These are phyloP conservation scores for Gymnoscelis rufifasciata DNA, from an alignment of 2,888 invertebrate species.

Conservation along the genomic window DNA sequence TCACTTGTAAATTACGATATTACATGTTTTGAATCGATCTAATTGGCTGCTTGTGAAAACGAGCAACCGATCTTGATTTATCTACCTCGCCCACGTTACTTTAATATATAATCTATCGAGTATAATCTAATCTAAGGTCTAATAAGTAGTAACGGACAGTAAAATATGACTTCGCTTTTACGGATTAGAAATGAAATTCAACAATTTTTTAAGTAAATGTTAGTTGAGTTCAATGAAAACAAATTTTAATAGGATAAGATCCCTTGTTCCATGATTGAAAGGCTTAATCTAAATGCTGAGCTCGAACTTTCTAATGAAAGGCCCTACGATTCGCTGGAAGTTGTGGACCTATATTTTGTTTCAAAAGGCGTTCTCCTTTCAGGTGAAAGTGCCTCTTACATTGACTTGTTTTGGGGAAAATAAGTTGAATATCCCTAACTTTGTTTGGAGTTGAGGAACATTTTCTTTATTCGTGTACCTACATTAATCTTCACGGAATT, in stretches of 20 bases:
- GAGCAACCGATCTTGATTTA: background rate
- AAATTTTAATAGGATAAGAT: background rate
- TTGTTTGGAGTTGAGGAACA: background rate
- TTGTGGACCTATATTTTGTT: constrained; percentile 8
- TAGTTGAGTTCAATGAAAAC: background rate
- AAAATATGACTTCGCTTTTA: background rate
- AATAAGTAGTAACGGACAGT: background rate
- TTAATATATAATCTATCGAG: background rate
- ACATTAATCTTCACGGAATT: background rate
- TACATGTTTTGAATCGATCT: constrained; percentile 19
- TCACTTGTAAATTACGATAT: constrained; percentile 26
- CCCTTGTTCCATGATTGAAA: background rate
- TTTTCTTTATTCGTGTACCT: background rate
- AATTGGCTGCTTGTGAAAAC: constrained; percentile 22
- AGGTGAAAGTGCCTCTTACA: background rate
- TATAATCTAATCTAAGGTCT: background rate
- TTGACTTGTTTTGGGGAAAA: background rate
- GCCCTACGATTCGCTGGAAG: constrained; percentile 6
- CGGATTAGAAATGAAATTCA: background rate
- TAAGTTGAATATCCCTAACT: background rate
- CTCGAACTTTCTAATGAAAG: constrained; percentile 5
- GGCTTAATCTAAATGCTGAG: constrained; percentile 7
- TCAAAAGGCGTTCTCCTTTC: constrained; percentile 9
- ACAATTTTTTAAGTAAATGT: background rate
- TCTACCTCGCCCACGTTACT: background rate